phyloP scores from a whole-genome alignment of 2,888 invertebrate species.

The Agapostemon virescens region DNA sequence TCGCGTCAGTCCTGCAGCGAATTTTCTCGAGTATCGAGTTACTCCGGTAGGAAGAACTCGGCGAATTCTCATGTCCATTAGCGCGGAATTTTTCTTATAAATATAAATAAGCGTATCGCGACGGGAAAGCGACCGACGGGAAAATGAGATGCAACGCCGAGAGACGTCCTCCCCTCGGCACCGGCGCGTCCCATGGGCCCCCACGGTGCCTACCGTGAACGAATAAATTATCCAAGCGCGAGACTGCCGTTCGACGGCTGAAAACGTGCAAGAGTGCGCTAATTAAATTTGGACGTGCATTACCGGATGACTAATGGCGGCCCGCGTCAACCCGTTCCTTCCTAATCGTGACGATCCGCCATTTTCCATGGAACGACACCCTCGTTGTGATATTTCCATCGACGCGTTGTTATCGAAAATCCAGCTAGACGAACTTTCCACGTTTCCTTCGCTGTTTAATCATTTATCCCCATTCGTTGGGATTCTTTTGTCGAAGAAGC shows the following conservation, averaged over 20 bases:
- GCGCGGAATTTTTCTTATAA: slow-evolving; percentile 58
- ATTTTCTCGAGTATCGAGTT: slow-evolving; percentile 44
- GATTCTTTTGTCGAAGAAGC: neutral
- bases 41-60: slow-evolving; percentile 25
- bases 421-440: neutral
- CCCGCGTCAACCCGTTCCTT: slow-evolving; percentile 53
- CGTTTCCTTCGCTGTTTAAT: neutral
- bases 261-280: slow-evolving; percentile 60
- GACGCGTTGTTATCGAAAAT: neutral
- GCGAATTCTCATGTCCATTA: slow-evolving; percentile 56
- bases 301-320: slow-evolving; percentile 60
- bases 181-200: slow-evolving; percentile 15
- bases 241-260: slow-evolving; percentile 52
- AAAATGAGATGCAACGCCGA: slow-evolving; percentile 57
- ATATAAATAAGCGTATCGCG: slow-evolving; percentile 57
- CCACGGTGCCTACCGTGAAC: slow-evolving; percentile 41
- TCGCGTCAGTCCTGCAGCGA: slow-evolving; percentile 17
- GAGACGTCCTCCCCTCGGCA: neutral
- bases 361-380: slow-evolving; percentile 6
- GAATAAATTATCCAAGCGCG: slow-evolving; percentile 62
- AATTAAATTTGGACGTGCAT: slow-evolving; percentile 70
- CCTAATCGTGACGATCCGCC: slow-evolving; percentile 42
- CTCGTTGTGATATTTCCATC: slow-evolving; percentile 24
- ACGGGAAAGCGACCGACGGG: slow-evolving; percentile 38
- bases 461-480: neutral